Evolutionary conservation across 37 sponge, comb jelly and placozoan species (phyloP).

Genomic region (Cliona cf. orientalis): DNA sequence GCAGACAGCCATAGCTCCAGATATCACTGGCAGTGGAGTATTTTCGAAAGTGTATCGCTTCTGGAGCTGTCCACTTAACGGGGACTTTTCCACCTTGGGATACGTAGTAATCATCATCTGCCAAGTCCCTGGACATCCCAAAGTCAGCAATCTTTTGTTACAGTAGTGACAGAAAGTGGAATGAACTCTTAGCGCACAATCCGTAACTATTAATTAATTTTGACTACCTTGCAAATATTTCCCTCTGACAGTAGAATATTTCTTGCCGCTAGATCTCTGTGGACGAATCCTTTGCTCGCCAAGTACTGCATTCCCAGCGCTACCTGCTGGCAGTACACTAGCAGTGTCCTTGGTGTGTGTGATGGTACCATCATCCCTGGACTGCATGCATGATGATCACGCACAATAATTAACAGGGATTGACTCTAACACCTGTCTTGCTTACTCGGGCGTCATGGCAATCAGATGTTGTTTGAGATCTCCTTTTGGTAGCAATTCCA

Average conservation of each 20-base stretch:
- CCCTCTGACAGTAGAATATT: constrained; percentile 22
- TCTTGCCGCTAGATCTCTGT: constrained; percentile 42
- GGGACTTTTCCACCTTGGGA: constrained; percentile 55
- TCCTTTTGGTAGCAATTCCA: constrained; percentile 8
- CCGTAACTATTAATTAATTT: neutral
- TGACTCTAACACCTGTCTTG: neutral
- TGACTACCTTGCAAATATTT: constrained; percentile 32
- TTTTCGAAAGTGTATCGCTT: constrained; percentile 43
- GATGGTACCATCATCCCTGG: neutral
- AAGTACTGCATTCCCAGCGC: constrained; percentile 47
- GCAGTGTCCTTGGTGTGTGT: neutral
- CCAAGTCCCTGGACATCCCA: constrained; percentile 72
- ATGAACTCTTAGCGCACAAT: too few relatives aligned
- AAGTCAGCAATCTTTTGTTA: constrained; percentile 72
- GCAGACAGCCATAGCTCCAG: constrained; percentile 51
- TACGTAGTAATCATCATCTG: constrained; percentile 44
- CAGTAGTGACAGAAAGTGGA: neutral
- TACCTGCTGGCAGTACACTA: constrained; percentile 29
- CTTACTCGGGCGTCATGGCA: constrained; percentile 11
- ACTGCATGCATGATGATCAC: neutral
- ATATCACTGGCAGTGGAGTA: constrained; percentile 62
- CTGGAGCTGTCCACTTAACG: constrained; percentile 86
- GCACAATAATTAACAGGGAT: neutral
- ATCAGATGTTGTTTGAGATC: constrained; percentile 5
- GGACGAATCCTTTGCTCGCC: constrained; percentile 17